These are phyloP conservation scores for Lasioglossum lativentre DNA, from an alignment of 2,888 invertebrate species.

Conservation along the genomic window DNA sequence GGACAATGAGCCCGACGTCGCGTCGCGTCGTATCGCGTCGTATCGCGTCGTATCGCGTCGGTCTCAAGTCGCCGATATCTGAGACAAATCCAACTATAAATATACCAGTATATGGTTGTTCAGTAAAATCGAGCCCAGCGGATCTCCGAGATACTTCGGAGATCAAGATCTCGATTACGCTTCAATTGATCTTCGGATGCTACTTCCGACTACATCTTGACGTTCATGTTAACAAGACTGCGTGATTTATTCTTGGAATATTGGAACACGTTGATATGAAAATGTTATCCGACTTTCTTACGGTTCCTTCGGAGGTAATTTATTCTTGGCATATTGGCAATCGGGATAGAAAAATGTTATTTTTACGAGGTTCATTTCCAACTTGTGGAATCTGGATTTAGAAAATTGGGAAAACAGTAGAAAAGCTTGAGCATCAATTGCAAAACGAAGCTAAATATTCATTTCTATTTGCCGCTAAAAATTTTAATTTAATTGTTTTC, in stretches of 20 bases:
- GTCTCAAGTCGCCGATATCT: constrained; percentile 45
- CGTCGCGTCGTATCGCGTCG: too few relatives aligned
- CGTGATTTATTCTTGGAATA: background rate
- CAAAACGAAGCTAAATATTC: too few relatives aligned
- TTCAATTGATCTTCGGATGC: background rate
- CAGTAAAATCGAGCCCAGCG: constrained; percentile 28
- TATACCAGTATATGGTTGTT: constrained; percentile 35
- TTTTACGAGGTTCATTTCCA: too few relatives aligned
- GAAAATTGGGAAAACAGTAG: too few relatives aligned
- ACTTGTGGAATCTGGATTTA: too few relatives aligned
- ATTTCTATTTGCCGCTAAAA: too few relatives aligned
- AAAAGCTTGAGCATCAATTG: too few relatives aligned
- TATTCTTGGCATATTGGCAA: background rate
- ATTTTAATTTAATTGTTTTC: too few relatives aligned
- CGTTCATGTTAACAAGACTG: background rate
- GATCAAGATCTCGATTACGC: constrained; percentile 20
- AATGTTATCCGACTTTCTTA: background rate
- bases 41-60: background rate
- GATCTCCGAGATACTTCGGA: constrained; percentile 20
- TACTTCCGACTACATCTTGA: background rate
- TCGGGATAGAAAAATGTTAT: too few relatives aligned
- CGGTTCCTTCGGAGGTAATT: background rate
- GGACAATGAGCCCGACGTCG: constrained; percentile 17
- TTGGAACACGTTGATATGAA: background rate
- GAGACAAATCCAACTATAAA: constrained; percentile 54